Evolutionary conservation across 1,140 invertebrate species (phyloP).

Genomic region (Chironomus tepperi): DNA sequence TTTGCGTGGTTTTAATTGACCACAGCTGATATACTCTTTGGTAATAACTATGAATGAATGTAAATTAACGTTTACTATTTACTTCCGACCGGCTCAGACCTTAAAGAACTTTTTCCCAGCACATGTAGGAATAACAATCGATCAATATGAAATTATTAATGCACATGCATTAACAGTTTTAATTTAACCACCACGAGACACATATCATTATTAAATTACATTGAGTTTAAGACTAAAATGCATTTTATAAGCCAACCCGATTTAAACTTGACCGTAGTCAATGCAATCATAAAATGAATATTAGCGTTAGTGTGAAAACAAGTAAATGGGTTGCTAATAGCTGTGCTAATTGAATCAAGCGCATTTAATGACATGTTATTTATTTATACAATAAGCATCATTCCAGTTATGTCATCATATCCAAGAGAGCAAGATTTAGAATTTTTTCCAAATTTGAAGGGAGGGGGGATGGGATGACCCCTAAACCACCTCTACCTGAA

Average conservation of each 20-base stretch:
- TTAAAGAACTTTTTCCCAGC: neutral
- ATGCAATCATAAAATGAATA: neutral
- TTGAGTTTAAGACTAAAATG: neutral
- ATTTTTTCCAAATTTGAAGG: no score
- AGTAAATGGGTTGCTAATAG: neutral
- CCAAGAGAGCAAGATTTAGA: neutral
- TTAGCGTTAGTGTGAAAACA: neutral
- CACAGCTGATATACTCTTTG: no score
- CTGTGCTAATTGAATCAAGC: neutral
- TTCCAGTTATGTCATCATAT: no score
- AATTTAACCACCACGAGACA: neutral
- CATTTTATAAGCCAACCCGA: neutral
- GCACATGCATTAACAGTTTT: neutral
- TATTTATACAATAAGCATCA: no score
- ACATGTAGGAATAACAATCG: neutral
- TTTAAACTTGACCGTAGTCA: slow-evolving; percentile 7
- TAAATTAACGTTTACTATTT: neutral
- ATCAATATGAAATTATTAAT: neutral
- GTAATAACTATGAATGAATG: no score
- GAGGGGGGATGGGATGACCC: no score
- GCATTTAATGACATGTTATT: neutral
- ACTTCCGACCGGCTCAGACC: neutral
- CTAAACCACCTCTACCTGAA: no score
- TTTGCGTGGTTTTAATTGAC: no score
- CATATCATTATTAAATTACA: neutral